Conservation (phyloP, 1,140 invertebrate genomes). For the Hyposmocoma kahamanoa region DNA sequence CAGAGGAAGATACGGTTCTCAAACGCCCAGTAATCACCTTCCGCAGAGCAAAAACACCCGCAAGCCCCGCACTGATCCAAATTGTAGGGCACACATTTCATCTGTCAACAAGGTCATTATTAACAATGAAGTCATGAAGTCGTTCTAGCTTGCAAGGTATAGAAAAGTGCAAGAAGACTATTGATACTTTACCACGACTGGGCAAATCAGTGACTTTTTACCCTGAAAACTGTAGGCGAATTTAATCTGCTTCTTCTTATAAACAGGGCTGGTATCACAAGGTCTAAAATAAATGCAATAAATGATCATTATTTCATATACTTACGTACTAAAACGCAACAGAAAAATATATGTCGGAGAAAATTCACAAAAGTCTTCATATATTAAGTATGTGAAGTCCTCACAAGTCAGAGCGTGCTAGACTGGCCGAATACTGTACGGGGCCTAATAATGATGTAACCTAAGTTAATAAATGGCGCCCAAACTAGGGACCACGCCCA, state of each 20-base stretch:
- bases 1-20: slow-evolving; percentile 68
- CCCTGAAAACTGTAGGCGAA: slow-evolving; percentile 54
- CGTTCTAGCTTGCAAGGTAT: too few species aligned
- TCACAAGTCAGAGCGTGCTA: too few species aligned
- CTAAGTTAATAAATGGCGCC: too few species aligned
- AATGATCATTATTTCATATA: background rate
- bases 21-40: slow-evolving; percentile 71
- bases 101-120: slow-evolving; percentile 31
- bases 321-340: too few species aligned
- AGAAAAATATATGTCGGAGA: too few species aligned
- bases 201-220: slow-evolving; percentile 51
- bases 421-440: too few species aligned
- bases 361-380: too few species aligned
- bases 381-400: too few species aligned
- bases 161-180: too few species aligned
- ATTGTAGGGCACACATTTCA: slow-evolving; percentile 72
- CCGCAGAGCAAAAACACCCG: slow-evolving; percentile 55
- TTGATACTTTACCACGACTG: slow-evolving; percentile 54
- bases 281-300: slow-evolving; percentile 37
- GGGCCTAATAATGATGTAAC: too few species aligned
- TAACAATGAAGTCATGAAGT: slow-evolving; percentile 11
- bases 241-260: slow-evolving; percentile 51
- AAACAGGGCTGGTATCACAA: slow-evolving; percentile 52
- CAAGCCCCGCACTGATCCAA: slow-evolving; percentile 59
- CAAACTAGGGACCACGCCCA: too few species aligned